phyloP scores from a whole-genome alignment of 2,888 invertebrate species.

The Diadromus collaris region DNA sequence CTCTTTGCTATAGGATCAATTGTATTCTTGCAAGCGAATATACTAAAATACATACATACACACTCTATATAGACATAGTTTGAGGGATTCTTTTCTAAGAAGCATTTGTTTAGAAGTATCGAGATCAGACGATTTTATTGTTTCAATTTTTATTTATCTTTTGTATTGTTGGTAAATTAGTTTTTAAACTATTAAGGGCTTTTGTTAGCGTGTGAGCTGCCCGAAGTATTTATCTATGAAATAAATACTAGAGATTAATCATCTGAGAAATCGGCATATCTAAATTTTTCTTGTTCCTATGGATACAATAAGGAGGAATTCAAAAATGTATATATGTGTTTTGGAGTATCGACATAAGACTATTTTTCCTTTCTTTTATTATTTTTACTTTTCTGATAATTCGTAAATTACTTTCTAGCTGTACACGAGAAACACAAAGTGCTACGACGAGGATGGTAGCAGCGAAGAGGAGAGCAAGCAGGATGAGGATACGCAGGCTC shows the following conservation, averaged over 20 bases:
- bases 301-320: neutral
- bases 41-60: too few relatives aligned
- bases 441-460: conserved; percentile 73
- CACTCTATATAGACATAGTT: too few relatives aligned
- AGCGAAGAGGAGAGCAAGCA: conserved; percentile 72
- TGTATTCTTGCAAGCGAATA: too few relatives aligned
- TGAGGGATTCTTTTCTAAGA: too few relatives aligned
- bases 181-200: too few relatives aligned
- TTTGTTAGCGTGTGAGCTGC: conserved; percentile 19
- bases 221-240: neutral
- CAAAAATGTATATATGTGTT: neutral
- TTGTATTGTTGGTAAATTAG: too few relatives aligned
- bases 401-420: conserved; percentile 62
- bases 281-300: neutral
- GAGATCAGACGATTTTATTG: too few relatives aligned
- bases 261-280: neutral
- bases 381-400: conserved; percentile 15
- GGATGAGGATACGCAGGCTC: conserved; percentile 69
- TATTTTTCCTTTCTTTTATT: neutral
- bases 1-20: too few relatives aligned
- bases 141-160: too few relatives aligned
- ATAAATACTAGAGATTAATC: too few relatives aligned
- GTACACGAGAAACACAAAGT: conserved; percentile 68
- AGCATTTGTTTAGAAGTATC: too few relatives aligned
- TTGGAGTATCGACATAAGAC: neutral